Conservation (phyloP, 2,888 invertebrate species). For the Drosophila villosipedis region DNA sequence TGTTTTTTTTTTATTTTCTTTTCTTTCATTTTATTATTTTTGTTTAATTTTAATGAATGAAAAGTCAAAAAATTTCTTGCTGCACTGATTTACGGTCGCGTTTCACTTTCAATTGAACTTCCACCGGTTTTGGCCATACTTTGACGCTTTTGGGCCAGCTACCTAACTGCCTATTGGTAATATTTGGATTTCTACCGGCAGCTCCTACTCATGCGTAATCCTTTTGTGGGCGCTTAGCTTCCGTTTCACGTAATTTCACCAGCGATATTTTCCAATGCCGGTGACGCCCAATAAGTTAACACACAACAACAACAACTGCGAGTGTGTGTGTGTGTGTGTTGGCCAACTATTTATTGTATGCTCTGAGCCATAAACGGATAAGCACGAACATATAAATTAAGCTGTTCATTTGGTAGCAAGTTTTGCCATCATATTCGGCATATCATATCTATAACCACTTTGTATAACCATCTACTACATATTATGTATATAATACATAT, state of each 20-base stretch:
- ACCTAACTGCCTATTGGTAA: not conserved
- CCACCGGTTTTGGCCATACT: slow-evolving; percentile 40
- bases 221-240: slow-evolving; percentile 57
- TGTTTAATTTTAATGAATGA: slow-evolving; percentile 59
- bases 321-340: slow-evolving; percentile 12
- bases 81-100: slow-evolving; percentile 43
- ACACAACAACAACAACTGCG: slow-evolving; percentile 3
- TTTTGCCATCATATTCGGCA: slow-evolving; percentile 21
- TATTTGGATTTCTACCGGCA: slow-evolving; percentile 26
- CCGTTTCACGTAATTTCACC: slow-evolving; percentile 58
- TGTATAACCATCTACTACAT: not conserved
- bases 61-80: slow-evolving; percentile 38
- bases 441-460: slow-evolving; percentile 9
- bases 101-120: slow-evolving; percentile 29
- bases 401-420: slow-evolving; percentile 33
- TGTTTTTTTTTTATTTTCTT: not conserved
- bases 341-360: slow-evolving; percentile 47
- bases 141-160: slow-evolving; percentile 16
- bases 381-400: slow-evolving; percentile 56
- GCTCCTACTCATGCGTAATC: slow-evolving; percentile 61
- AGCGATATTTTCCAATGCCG: slow-evolving; percentile 35
- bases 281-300: slow-evolving; percentile 40
- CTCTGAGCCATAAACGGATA: slow-evolving; percentile 48
- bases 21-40: slow-evolving; percentile 3
- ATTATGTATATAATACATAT: not conserved